phyloP scores from a whole-genome alignment of 2,888 invertebrate genomes.

The Sturmia bella region DNA sequence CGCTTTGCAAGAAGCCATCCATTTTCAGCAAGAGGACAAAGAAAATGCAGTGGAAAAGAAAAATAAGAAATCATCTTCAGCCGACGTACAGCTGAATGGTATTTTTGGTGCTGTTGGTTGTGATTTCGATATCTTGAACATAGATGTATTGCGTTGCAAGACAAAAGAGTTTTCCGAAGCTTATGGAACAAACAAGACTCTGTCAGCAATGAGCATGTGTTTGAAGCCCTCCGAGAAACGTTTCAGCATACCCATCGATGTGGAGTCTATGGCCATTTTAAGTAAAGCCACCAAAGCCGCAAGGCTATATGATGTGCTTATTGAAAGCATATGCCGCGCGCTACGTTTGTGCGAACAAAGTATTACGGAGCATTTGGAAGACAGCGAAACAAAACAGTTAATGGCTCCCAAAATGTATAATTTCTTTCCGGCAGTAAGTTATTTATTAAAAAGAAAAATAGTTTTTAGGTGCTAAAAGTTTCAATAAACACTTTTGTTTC shows the following conservation, averaged over 20 bases:
- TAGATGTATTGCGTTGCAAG: constrained; percentile 79
- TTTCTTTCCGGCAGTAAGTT: constrained; percentile 82
- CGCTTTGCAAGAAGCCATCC: constrained; percentile 71
- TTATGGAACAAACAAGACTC: constrained; percentile 47
- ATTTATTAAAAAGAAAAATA: not conserved
- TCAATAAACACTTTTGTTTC: no score
- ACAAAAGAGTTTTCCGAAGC: constrained; percentile 75
- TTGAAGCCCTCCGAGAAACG: constrained; percentile 76
- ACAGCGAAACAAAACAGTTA: constrained; percentile 73
- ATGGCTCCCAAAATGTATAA: constrained; percentile 84
- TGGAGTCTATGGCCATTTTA: constrained; percentile 89
- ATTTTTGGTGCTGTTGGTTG: constrained; percentile 74
- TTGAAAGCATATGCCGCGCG: constrained; percentile 88
- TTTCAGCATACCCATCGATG: constrained; percentile 84
- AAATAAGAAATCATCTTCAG: constrained; percentile 37
- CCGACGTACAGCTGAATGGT: constrained; percentile 46
- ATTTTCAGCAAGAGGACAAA: constrained; percentile 59
- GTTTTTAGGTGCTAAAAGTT: no score
- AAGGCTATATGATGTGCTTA: constrained; percentile 87
- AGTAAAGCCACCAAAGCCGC: constrained; percentile 85
- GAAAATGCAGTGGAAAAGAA: constrained; percentile 67
- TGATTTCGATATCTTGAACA: constrained; percentile 78
- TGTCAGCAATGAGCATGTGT: constrained; percentile 75
- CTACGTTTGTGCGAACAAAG: constrained; percentile 86
- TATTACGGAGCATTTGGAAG: constrained; percentile 83